Percentiles rank a stretch among this genome's conserved stretches.
Evolutionary conservation across 2,888 invertebrate species (phyloP).

Genomic region (Amphipoea oculea): DNA sequence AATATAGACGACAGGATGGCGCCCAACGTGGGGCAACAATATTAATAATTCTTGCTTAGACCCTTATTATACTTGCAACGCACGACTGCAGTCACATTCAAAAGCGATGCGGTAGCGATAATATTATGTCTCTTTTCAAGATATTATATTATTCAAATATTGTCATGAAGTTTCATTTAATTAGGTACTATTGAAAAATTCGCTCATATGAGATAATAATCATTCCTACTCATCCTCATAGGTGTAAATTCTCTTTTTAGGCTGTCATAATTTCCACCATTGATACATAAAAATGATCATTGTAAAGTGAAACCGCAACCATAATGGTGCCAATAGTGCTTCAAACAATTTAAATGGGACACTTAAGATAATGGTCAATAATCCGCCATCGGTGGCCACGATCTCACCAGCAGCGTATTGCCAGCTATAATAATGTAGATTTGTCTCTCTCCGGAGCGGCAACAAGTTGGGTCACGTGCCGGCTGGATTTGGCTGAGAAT

Average conservation of each 20-base stretch:
- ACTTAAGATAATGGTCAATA: conserved; percentile 66
- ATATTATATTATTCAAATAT: not conserved
- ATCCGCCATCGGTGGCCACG: conserved; percentile 62
- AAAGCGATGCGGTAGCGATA: conserved; percentile 58
- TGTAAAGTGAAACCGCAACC: conserved; percentile 51
- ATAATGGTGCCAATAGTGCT: conserved; percentile 59
- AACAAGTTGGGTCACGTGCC: conserved; percentile 90
- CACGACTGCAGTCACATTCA: conserved; percentile 59
- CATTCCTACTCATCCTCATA: not conserved
- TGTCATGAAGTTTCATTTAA: not conserved
- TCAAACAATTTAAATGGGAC: conserved; percentile 61
- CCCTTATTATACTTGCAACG: conserved; percentile 72
- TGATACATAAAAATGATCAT: conserved; percentile 25
- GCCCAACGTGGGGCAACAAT: conserved; percentile 78
- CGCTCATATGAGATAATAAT: not conserved
- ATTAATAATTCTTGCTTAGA: conserved; percentile 75
- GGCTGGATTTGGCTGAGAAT: conserved; percentile 83
- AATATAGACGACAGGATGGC: conserved; percentile 73
- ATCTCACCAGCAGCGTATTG: conserved; percentile 64
- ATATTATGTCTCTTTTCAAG: not conserved
- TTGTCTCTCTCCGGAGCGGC: conserved; percentile 77
- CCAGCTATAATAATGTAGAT: conserved; percentile 70
- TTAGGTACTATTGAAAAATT: not conserved
- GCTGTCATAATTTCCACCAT: not conserved
- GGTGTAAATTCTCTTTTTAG: not conserved